phyloP scores from a whole-genome alignment of 2,797 vertebrate genomes.

The Liparis tanakae region DNA sequence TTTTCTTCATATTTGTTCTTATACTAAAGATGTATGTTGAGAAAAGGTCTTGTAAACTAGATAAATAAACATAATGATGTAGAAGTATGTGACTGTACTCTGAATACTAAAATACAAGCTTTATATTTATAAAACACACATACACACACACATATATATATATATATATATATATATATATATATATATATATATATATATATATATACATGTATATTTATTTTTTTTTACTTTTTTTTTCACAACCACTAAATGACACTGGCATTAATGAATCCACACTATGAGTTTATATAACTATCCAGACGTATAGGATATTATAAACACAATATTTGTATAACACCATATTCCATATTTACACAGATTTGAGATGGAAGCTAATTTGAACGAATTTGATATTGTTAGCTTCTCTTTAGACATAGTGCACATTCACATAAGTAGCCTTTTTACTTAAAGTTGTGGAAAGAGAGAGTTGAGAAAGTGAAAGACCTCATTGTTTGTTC shows the following conservation, averaged over 20 bases:
- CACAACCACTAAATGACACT: background rate
- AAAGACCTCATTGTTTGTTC: conserved; percentile 90
- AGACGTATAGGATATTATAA: background rate
- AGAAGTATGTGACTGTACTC: background rate
- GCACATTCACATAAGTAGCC: conserved; percentile 47
- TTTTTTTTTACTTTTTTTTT: no score
- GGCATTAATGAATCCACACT: background rate
- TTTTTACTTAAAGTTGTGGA: conserved; percentile 55
- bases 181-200: no score
- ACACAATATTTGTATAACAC: background rate
- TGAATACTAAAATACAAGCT: background rate
- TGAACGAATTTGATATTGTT: conserved; percentile 9
- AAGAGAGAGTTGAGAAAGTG: conserved; percentile 81
- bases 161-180: no score
- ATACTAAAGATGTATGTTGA: background rate
- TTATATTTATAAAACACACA: background rate
- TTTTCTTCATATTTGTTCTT: background rate
- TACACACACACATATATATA: no score
- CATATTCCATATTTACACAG: background rate
- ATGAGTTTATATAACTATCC: background rate
- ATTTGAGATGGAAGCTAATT: conserved; percentile 5
- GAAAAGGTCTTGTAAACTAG: background rate
- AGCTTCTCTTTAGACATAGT: conserved; percentile 19
- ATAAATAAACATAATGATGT: background rate
- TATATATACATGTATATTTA: no score